These are phyloP conservation scores for Oceanites oceanicus DNA, from an alignment of 2,113 vertebrate species.

Conservation along the genomic window DNA sequence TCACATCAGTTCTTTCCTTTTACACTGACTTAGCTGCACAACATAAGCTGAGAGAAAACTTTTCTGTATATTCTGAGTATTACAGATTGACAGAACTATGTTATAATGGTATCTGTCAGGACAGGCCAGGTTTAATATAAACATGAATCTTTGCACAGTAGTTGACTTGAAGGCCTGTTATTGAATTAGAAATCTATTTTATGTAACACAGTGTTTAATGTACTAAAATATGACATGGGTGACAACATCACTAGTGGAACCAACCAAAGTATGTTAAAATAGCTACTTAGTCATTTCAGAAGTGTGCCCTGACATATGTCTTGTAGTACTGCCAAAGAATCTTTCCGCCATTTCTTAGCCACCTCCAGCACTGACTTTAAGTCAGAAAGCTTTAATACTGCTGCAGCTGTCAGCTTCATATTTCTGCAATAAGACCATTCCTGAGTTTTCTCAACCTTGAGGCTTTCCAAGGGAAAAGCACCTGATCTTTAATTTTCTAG, in stretches of 20 bases:
- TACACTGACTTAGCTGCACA: neutral
- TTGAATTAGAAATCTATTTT: conserved; percentile 8
- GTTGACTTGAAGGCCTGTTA: neutral
- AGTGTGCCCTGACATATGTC: neutral
- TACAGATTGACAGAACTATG: neutral
- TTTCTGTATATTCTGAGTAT: neutral
- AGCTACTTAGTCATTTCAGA: neutral
- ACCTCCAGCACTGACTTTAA: neutral
- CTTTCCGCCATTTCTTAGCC: neutral
- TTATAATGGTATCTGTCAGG: neutral
- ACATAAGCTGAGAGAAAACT: neutral
- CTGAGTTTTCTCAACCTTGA: neutral
- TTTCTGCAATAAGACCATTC: neutral
- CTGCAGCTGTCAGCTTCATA: neutral
- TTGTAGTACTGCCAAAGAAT: neutral
- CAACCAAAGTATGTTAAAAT: neutral
- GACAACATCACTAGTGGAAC: neutral
- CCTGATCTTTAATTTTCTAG: neutral
- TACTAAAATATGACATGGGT: neutral
- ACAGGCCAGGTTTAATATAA: neutral
- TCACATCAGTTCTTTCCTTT: neutral
- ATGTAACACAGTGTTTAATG: neutral
- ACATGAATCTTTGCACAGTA: neutral
- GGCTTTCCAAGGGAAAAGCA: neutral
- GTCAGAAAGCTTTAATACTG: neutral